Evolutionary conservation across 2,113 vertebrate species (phyloP).

Genomic region (Apodemus speciosus): DNA sequence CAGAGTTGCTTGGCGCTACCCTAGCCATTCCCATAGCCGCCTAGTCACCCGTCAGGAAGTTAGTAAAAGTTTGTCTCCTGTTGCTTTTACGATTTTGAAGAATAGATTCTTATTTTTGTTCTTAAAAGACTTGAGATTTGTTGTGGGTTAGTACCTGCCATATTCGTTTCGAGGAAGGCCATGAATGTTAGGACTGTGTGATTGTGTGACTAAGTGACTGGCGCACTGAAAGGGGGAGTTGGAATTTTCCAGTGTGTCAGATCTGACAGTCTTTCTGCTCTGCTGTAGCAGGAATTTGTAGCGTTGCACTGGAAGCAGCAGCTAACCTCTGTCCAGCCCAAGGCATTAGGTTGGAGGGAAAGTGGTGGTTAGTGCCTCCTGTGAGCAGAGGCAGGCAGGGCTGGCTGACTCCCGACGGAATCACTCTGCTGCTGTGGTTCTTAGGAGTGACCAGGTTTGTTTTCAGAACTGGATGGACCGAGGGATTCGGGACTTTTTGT

Average conservation of each 20-base stretch:
- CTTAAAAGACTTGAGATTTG: neutral
- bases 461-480: neutral
- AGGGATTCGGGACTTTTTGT: no score
- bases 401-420: neutral
- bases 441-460: neutral
- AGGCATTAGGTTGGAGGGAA: neutral
- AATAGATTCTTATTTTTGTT: conserved; percentile 12
- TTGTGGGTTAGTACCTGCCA: neutral
- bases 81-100: conserved; percentile 57
- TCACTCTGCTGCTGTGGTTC: neutral
- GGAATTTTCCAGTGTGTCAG: conserved; percentile 6
- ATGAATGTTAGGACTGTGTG: neutral
- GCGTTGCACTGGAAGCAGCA: neutral
- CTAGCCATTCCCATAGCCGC: neutral
- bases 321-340: neutral
- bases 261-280: neutral
- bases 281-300: neutral
- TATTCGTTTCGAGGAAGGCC: neutral
- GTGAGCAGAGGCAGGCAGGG: neutral
- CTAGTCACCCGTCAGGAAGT: neutral
- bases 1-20: neutral
- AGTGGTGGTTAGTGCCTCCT: neutral
- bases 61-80: neutral
- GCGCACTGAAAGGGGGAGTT: neutral
- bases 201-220: neutral